Evolutionary conservation across 2,113 vertebrate genomes (phyloP).

Genomic region (Limnothrissa miodon): DNA sequence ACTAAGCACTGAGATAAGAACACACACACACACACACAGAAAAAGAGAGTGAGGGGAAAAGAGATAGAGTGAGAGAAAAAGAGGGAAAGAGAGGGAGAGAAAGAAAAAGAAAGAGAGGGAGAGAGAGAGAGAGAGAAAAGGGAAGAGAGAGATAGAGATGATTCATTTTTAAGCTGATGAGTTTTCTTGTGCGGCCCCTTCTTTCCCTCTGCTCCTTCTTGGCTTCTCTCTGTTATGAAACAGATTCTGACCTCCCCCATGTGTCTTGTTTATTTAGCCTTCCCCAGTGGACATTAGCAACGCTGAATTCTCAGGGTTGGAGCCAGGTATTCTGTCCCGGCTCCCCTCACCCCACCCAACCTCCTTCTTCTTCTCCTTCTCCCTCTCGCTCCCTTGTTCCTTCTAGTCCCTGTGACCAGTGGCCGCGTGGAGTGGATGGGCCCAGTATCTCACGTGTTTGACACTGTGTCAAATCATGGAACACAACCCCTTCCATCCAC

Average conservation of each 20-base stretch:
- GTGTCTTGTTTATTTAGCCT: slow-evolving; percentile 68
- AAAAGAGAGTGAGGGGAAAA: background rate
- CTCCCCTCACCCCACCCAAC: background rate
- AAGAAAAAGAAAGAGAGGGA: background rate
- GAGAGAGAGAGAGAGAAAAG: background rate
- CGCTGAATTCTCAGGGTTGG: slow-evolving; percentile 69
- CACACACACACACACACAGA: too few relatives aligned
- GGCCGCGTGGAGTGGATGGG: slow-evolving; percentile 88
- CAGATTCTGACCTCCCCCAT: slow-evolving; percentile 2
- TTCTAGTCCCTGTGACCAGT: slow-evolving; percentile 46
- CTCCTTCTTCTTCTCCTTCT: background rate
- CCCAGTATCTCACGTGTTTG: slow-evolving; percentile 89
- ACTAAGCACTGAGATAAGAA: too few relatives aligned
- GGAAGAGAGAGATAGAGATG: background rate
- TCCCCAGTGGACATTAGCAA: slow-evolving; percentile 49
- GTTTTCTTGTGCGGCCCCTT: background rate
- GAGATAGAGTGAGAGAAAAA: background rate
- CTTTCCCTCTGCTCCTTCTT: slow-evolving; percentile 18
- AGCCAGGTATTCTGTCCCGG: slow-evolving; percentile 70
- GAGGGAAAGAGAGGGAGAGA: background rate
- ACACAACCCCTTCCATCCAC: slow-evolving; percentile 54
- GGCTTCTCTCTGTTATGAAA: slow-evolving; percentile 21
- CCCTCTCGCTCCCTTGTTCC: slow-evolving; percentile 43
- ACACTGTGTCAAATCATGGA: slow-evolving; percentile 83
- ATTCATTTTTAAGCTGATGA: background rate